A percentile compares a stretch with the other conserved stretches of the same genome.
phyloP scores from a whole-genome alignment of 2,113 vertebrate species.

The Gnathonemus longibarbis region DNA sequence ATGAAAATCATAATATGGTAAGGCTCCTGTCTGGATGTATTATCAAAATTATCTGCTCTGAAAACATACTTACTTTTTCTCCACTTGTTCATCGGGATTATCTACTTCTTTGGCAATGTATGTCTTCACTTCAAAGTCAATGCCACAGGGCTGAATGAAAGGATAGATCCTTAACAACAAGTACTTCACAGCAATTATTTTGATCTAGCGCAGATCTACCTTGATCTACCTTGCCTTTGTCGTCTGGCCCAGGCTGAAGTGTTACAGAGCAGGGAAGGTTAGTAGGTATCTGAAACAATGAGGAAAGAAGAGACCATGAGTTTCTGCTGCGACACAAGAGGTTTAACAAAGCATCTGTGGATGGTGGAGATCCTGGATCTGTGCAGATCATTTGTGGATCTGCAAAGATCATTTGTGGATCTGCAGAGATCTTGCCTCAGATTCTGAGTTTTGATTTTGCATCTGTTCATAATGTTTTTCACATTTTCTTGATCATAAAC shows the following conservation, averaged over 20 bases:
- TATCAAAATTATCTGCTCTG: background rate
- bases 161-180: background rate
- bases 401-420: background rate
- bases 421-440: background rate
- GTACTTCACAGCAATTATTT: background rate
- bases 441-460: background rate
- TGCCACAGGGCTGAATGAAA: constrained; percentile 71
- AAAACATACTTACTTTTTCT: constrained; percentile 68
- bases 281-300: constrained; percentile 48
- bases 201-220: background rate
- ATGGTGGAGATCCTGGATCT: background rate
- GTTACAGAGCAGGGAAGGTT: constrained; percentile 64
- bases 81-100: constrained; percentile 76
- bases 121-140: constrained; percentile 84
- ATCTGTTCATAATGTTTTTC: background rate
- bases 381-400: background rate
- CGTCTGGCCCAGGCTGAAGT: constrained; percentile 59
- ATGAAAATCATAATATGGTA: background rate
- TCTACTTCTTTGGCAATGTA: constrained; percentile 65
- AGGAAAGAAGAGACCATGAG: background rate
- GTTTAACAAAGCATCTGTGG: background rate
- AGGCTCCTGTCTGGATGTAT: background rate
- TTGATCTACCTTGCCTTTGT: constrained; percentile 65
- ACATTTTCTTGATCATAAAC: background rate
- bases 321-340: background rate